phyloP scores from a whole-genome alignment of 2,888 invertebrate species.

The Microctonus hyperodae region DNA sequence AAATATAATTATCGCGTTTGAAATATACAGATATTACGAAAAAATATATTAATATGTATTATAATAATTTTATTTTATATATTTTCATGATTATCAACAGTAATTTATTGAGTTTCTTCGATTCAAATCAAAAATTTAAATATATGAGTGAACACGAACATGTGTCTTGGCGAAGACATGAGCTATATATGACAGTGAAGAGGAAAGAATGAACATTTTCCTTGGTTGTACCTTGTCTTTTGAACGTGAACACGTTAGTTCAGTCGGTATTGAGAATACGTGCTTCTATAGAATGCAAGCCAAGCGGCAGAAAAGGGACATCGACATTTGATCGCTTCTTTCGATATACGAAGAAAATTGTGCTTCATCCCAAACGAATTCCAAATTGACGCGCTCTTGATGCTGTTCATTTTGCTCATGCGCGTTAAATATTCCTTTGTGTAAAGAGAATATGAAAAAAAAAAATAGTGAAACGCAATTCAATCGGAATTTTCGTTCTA shows the following conservation, averaged over 20 bases:
- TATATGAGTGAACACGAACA: no score
- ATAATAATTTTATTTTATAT: no score
- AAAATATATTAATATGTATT: no score
- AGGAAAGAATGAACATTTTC: conserved; percentile 12
- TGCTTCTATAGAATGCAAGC: conserved; percentile 25
- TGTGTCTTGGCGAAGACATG: neutral
- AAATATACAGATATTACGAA: no score
- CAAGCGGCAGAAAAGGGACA: conserved; percentile 20
- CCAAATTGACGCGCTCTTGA: neutral
- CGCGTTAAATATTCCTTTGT: conserved; percentile 1
- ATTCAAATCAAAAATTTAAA: no score
- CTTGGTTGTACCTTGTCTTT: neutral
- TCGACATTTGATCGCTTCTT: conserved; percentile 29
- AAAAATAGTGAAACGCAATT: neutral
- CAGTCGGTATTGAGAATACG: conserved; percentile 14
- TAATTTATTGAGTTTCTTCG: no score
- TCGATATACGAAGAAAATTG: conserved; percentile 23
- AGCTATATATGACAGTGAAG: neutral
- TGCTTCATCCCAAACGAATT: conserved; percentile 19
- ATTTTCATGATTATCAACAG: no score
- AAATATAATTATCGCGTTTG: no score
- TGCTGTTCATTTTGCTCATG: neutral
- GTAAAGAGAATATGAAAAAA: neutral
- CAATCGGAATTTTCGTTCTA: neutral
- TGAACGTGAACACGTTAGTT: conserved; percentile 1